phyloP scores from a whole-genome alignment of 2,888 invertebrate species.

The Dryadula phaetusa region DNA sequence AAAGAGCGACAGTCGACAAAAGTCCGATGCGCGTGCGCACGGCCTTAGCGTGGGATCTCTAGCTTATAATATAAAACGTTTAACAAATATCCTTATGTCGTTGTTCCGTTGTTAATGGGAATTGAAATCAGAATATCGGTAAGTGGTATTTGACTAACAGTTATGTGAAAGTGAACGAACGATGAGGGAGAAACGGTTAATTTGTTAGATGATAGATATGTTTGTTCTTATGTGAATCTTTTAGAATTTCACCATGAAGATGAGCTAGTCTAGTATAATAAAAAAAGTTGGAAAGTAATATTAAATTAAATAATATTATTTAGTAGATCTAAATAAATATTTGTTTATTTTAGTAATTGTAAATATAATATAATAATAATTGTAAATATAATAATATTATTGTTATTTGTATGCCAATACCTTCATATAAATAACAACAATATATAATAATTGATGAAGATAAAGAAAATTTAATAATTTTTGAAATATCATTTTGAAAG shows the following conservation, averaged over 20 bases:
- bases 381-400: too few species aligned
- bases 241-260: conserved; percentile 4
- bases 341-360: too few species aligned
- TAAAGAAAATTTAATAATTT: too few species aligned
- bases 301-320: neutral
- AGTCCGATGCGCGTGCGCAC: conserved; percentile 68
- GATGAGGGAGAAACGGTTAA: conserved; percentile 58
- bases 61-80: conserved; percentile 12
- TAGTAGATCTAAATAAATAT: too few species aligned
- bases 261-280: neutral
- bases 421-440: too few species aligned
- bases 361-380: too few species aligned
- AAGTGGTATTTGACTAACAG: conserved; percentile 59
- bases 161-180: conserved; percentile 56
- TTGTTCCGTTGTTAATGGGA: conserved; percentile 60
- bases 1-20: conserved; percentile 50
- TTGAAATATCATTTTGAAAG: too few species aligned
- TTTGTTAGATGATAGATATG: conserved; percentile 46
- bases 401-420: too few species aligned
- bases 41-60: conserved; percentile 37
- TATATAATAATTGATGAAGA: too few species aligned
- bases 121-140: conserved; percentile 55
- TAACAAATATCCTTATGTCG: conserved; percentile 49
- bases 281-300: neutral
- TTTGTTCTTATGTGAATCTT: conserved; percentile 15